Conservation (phyloP, 2,113 vertebrate genomes). For the Proterorhinus semilunaris region DNA sequence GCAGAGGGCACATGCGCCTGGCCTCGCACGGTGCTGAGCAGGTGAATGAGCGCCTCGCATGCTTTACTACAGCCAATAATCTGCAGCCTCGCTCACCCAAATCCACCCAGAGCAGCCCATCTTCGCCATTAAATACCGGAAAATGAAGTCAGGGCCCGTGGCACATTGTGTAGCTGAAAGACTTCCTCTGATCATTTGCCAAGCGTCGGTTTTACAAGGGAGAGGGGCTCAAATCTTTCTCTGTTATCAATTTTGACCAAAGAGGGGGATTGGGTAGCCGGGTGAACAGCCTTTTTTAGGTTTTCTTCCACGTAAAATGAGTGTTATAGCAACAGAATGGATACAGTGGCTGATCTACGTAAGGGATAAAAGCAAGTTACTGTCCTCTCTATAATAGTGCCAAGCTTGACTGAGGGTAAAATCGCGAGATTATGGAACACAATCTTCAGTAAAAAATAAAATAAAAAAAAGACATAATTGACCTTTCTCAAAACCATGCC, state of each 20-base stretch:
- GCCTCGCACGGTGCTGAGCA: constrained; percentile 23
- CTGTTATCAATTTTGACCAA: constrained; percentile 17
- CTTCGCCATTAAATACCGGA: constrained; percentile 23
- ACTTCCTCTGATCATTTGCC: constrained; percentile 28
- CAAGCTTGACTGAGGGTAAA: too few species aligned
- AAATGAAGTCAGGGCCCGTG: constrained; percentile 17
- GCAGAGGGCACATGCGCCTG: constrained; percentile 15
- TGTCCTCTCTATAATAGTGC: too few species aligned
- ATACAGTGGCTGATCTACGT: too few species aligned
- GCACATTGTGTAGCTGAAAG: constrained; percentile 18
- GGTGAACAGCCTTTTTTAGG: constrained; percentile 10
- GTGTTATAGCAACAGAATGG: too few species aligned
- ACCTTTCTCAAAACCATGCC: too few species aligned
- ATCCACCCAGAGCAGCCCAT: constrained; percentile 27
- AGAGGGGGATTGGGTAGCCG: constrained; percentile 10
- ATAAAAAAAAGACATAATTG: too few species aligned
- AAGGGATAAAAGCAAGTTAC: too few species aligned
- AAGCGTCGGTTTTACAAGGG: constrained; percentile 25
- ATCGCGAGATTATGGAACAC: too few species aligned
- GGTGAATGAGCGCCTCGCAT: constrained; percentile 43
- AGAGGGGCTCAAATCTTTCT: constrained; percentile 5
- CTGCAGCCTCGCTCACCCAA: constrained; percentile 33
- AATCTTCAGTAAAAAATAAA: too few species aligned
- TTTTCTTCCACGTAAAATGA: constrained; percentile 13
- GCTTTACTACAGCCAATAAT: constrained; percentile 45